Conservation (phyloP, 2,797 vertebrate species). For the Oreonectes daqikongensis region DNA sequence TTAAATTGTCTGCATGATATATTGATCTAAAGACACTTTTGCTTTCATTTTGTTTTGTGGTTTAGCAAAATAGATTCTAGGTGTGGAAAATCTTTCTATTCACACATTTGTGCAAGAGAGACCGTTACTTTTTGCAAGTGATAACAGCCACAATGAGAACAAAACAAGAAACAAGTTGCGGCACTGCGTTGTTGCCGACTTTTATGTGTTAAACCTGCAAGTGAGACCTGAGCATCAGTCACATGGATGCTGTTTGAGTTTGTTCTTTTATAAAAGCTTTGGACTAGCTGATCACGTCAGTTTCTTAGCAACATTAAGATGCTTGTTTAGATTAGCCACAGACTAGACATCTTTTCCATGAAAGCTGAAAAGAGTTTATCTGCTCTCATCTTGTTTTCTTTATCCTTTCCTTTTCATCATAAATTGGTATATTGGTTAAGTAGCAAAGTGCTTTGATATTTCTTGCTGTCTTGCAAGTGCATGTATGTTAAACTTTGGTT, state of each 20-base stretch:
- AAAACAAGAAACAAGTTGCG: background rate
- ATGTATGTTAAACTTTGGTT: background rate
- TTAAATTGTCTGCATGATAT: too few relatives aligned
- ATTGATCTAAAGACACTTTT: too few relatives aligned
- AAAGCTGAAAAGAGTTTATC: background rate
- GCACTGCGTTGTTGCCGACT: background rate
- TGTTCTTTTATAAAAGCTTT: background rate
- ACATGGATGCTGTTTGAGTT: background rate
- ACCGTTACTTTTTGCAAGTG: too few relatives aligned
- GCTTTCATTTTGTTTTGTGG: background rate
- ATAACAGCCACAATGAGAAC: background rate
- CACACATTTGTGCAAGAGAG: too few relatives aligned
- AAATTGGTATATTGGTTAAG: background rate
- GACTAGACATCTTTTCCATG: constrained; percentile 1
- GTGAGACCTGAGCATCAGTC: background rate
- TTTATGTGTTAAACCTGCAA: background rate
- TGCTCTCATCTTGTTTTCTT: background rate
- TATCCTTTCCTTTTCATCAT: constrained; percentile 33
- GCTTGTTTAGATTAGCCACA: constrained; percentile 7
- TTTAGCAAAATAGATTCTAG: too few relatives aligned
- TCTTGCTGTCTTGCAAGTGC: background rate
- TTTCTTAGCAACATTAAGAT: background rate
- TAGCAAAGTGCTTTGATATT: background rate
- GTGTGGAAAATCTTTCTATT: too few relatives aligned
- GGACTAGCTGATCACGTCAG: background rate